phyloP scores from a whole-genome alignment of 2,888 invertebrate genomes.

The Hypolimnas misippus region DNA sequence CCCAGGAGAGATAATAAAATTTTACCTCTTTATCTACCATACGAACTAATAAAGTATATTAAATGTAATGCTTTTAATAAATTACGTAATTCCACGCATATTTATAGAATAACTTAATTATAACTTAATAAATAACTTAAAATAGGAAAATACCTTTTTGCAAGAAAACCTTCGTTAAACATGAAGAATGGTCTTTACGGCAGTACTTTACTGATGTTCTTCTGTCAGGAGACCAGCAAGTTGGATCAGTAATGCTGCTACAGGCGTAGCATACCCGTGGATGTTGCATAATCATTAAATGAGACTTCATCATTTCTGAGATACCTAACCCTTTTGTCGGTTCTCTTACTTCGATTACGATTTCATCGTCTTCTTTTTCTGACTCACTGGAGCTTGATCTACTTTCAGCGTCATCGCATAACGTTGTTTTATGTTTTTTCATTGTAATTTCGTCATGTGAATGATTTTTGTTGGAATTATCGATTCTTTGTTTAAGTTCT shows the following conservation, averaged over 20 bases:
- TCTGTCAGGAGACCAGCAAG: conserved; percentile 61
- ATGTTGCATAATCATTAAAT: conserved; percentile 50
- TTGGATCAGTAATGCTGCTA: conserved; percentile 59
- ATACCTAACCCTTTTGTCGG: conserved; percentile 53
- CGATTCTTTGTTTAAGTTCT: not conserved
- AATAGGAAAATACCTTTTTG: conserved; percentile 50
- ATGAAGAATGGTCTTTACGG: conserved; percentile 55
- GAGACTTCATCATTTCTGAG: conserved; percentile 45
- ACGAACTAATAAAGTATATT: too few species aligned
- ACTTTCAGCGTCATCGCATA: not conserved
- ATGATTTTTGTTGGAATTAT: not conserved
- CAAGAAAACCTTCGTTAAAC: conserved; percentile 61
- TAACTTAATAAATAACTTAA: too few species aligned
- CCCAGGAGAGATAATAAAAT: not conserved
- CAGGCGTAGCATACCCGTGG: conserved; percentile 69
- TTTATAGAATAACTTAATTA: too few species aligned
- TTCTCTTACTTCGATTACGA: conserved; percentile 38
- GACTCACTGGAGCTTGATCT: conserved; percentile 8
- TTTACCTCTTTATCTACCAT: not conserved
- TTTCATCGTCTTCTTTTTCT: not conserved
- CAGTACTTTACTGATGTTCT: conserved; percentile 71
- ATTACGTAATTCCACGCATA: too few species aligned
- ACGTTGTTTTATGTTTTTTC: conserved; percentile 2
- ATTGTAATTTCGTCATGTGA: not conserved
- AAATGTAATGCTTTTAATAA: too few species aligned